Conservation (phyloP, 2,113 vertebrate genomes). For the Carassius auratus region DNA sequence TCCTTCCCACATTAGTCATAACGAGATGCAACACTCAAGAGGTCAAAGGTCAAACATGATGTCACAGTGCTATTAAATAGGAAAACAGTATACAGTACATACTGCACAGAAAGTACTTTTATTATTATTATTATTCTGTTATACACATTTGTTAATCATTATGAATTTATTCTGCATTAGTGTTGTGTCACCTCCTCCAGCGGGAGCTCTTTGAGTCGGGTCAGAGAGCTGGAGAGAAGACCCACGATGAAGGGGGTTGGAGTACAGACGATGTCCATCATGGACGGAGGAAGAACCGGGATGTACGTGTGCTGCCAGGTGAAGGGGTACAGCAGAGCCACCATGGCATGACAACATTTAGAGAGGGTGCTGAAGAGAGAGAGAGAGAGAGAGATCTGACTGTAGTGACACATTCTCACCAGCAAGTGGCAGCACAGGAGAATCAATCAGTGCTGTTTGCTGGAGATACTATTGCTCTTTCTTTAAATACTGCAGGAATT, state of each 20-base stretch:
- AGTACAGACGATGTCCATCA: slow-evolving; percentile 95
- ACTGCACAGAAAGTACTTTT: too few relatives aligned
- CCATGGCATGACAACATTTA: slow-evolving; percentile 86
- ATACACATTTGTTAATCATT: too few relatives aligned
- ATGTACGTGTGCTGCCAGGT: slow-evolving; percentile 92
- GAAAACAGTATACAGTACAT: not conserved
- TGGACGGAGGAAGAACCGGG: slow-evolving; percentile 88
- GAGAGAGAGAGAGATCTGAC: too few relatives aligned
- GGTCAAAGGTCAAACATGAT: not conserved
- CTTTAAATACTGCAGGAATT: not conserved
- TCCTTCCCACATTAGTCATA: slow-evolving; percentile 28
- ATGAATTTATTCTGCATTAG: not conserved
- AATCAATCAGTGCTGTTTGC: not conserved
- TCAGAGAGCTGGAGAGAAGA: slow-evolving; percentile 87
- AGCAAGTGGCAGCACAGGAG: slow-evolving; percentile 62
- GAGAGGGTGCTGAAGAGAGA: slow-evolving; percentile 62
- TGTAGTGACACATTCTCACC: slow-evolving; percentile 46
- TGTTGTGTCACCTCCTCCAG: slow-evolving; percentile 85
- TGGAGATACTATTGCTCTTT: not conserved
- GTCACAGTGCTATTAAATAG: too few relatives aligned
- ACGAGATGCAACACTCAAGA: slow-evolving; percentile 1
- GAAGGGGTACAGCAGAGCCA: slow-evolving; percentile 91
- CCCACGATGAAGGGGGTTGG: slow-evolving; percentile 94
- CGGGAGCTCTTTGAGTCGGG: slow-evolving; percentile 87
- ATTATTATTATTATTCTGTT: too few relatives aligned